Percentiles rank a stretch among this genome's conserved stretches.
Evolutionary conservation across 2,113 vertebrate genomes (phyloP).

Genomic region (Silurus glanis): DNA sequence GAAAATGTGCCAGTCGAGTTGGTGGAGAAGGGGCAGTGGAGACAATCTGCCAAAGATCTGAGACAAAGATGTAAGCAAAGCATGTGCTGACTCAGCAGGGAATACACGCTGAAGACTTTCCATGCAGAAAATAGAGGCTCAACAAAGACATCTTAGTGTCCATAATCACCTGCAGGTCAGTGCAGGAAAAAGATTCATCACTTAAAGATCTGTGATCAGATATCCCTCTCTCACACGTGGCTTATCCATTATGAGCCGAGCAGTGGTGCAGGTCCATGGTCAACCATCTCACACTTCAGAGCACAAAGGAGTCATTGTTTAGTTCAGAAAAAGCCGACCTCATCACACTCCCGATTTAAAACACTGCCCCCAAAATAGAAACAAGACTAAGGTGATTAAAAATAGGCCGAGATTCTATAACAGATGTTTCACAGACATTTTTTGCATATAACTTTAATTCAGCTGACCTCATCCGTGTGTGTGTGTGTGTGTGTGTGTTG

Average conservation of each 20-base stretch:
- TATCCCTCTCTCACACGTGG: not conserved
- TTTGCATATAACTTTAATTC: conserved; percentile 22
- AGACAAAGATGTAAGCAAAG: conserved; percentile 34
- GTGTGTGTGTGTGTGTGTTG: conserved; percentile 12
- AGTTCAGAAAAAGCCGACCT: conserved; percentile 60
- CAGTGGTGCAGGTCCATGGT: conserved; percentile 25
- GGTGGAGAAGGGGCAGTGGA: not conserved
- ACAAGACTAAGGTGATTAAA: conserved; percentile 69
- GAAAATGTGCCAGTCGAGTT: not conserved
- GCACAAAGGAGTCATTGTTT: conserved; percentile 70
- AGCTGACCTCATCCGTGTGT: conserved; percentile 22
- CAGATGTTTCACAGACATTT: conserved; percentile 53
- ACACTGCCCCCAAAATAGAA: conserved; percentile 68
- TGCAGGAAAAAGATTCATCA: not conserved
- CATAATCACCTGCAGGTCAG: conserved; percentile 9
- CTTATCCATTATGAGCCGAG: conserved; percentile 24
- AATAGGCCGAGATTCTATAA: conserved; percentile 61
- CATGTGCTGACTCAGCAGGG: conserved; percentile 35
- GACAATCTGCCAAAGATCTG: conserved; percentile 12
- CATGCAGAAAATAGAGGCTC: not conserved
- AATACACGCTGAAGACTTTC: conserved; percentile 8
- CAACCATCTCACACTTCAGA: conserved; percentile 16
- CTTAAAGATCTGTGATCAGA: conserved; percentile 11
- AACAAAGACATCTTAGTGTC: conserved; percentile 5
- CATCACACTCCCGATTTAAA: conserved; percentile 64